A percentile compares a stretch with the other conserved stretches of the same genome.
phyloP scores from a whole-genome alignment of 2,113 vertebrate species.

The Laticauda colubrina region DNA sequence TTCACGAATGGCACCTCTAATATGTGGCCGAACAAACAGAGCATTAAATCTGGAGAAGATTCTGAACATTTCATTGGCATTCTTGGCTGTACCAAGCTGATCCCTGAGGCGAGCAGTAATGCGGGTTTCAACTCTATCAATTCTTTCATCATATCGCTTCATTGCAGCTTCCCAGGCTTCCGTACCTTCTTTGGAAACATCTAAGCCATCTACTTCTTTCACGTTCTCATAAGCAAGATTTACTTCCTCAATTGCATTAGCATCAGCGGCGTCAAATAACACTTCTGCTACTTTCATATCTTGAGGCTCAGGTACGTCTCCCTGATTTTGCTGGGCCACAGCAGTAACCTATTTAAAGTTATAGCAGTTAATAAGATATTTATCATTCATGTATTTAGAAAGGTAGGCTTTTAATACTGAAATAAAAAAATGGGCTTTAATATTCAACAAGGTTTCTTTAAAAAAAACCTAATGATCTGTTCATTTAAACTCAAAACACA shows the following conservation, averaged over 20 bases:
- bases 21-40: constrained; percentile 96
- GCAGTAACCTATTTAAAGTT: constrained; percentile 80
- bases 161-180: constrained; percentile 98
- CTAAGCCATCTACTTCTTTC: constrained; percentile 95
- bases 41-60: constrained; percentile 98
- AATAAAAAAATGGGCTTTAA: neutral
- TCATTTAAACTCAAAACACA: neutral
- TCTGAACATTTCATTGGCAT: constrained; percentile 98
- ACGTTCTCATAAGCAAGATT: constrained; percentile 98
- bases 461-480: neutral
- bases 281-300: constrained; percentile 97
- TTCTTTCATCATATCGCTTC: constrained; percentile 96
- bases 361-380: neutral
- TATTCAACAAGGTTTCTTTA: neutral
- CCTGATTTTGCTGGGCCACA: constrained; percentile 89
- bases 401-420: neutral
- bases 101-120: constrained; percentile 95
- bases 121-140: constrained; percentile 95
- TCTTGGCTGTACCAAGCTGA: constrained; percentile 96
- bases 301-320: constrained; percentile 89
- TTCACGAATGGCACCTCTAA: constrained; percentile 93
- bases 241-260: constrained; percentile 97
- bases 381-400: neutral
- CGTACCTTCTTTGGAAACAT: constrained; percentile 96
- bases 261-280: constrained; percentile 94